These are phyloP conservation scores for Lymantria monacha DNA, from an alignment of 2,888 invertebrate species.

Conservation along the genomic window DNA sequence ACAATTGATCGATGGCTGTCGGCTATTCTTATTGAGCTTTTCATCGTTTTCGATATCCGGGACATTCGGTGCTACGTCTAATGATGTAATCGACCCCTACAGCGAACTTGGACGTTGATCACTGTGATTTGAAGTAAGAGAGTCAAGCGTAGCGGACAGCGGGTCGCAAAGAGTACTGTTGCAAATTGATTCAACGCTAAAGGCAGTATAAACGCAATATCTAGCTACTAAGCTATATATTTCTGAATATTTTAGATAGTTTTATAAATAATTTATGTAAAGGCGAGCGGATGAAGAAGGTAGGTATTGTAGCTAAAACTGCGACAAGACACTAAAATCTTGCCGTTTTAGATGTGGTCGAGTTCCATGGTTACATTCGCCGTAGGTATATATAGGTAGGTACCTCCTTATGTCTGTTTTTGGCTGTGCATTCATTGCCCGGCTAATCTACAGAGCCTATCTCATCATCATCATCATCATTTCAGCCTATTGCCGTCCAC, in stretches of 20 bases:
- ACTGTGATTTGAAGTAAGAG: slow-evolving; percentile 53
- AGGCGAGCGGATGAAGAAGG: too few relatives aligned
- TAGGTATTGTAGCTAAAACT: too few relatives aligned
- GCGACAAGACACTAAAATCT: too few relatives aligned
- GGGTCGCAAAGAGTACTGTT: slow-evolving; percentile 44
- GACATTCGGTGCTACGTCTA: slow-evolving; percentile 53
- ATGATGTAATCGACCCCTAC: slow-evolving; percentile 71
- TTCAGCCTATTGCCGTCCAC: too few relatives aligned
- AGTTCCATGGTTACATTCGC: too few relatives aligned
- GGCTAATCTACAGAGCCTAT: too few relatives aligned
- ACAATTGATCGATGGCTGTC: slow-evolving; percentile 52
- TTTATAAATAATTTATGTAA: too few relatives aligned
- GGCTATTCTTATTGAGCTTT: slow-evolving; percentile 58
- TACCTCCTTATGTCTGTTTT: too few relatives aligned
- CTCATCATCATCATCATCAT: too few relatives aligned
- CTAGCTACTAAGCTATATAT: slow-evolving; percentile 35
- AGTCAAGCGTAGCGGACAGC: slow-evolving; percentile 46
- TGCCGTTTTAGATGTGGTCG: too few relatives aligned
- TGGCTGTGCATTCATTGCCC: too few relatives aligned
- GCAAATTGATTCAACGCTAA: slow-evolving; percentile 62
- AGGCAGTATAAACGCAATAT: slow-evolving; percentile 43
- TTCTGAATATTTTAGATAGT: neutral
- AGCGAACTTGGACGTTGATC: slow-evolving; percentile 52
- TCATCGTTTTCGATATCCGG: slow-evolving; percentile 59
- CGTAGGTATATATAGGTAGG: too few relatives aligned